Evolutionary conservation across 2,888 invertebrate genomes (phyloP), one percentile per base, ranked within the genome.

Genomic region (Meandrusa payeni): DNA sequence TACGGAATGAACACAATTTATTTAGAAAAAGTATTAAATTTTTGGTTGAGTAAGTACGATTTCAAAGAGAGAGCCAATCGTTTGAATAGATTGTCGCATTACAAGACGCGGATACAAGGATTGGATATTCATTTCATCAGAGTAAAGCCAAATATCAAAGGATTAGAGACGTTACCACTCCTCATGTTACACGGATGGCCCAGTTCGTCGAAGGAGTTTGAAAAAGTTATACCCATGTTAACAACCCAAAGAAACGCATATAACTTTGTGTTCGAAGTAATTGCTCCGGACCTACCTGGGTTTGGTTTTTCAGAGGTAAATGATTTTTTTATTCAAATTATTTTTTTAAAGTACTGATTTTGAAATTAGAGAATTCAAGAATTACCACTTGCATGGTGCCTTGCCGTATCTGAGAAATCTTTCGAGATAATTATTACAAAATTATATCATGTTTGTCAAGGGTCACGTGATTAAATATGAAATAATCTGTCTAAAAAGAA

Each of bases 161-260:
- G 47, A 3, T 20, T 66, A 2, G 64, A 71, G 48, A 68, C 81
- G 1, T 48, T 93, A 11, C 95, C 96, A 0, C 55, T 97, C 24
- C 71, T 97, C 1, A 57, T 97, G 52, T 64, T 94, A 29, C 96
- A 96, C 59, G 97, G 96, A 7, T 96, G 97, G 97, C 97, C 96
- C 0, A 95, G 96, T 40, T 94, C 94, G 0, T 89, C 96, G 0
- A 91, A 93, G 37, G 96, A 97, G 71, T 96, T 95, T 64, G 91
- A 92, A 57, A 92, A 92, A 54, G 82, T 94, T 4, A 92, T 95
- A 52, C 94, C 94, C 0, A 55, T 91, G 36, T 63, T 94, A 32
- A 92, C 91, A 0, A 85, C 77, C 0, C 89, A 89, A 0, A 85
- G 73, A 29, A 65, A 79, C 0, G 89, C 88, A 38, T 81, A 80